phyloP scores from a whole-genome alignment of 2,888 invertebrate species.

The Athalia circularis region DNA sequence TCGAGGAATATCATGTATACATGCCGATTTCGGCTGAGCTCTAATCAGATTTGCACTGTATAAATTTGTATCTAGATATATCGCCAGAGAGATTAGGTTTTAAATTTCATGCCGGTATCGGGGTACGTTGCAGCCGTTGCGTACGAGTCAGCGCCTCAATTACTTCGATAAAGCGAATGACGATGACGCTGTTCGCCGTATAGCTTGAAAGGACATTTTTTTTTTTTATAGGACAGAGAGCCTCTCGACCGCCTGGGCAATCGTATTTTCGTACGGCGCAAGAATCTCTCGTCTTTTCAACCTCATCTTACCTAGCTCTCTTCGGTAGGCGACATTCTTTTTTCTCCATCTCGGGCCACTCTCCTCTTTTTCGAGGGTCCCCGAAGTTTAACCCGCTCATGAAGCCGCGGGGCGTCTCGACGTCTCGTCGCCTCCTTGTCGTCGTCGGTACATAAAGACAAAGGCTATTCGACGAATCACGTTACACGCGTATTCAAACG shows the following conservation, averaged over 20 bases:
- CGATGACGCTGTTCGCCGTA: background rate
- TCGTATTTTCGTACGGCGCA: background rate
- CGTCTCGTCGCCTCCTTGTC: background rate
- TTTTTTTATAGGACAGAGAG: background rate
- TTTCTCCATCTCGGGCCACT: background rate
- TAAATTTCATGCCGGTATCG: background rate
- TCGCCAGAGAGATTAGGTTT: background rate
- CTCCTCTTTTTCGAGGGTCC: background rate
- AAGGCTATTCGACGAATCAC: background rate
- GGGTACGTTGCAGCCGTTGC: background rate
- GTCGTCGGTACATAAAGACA: conserved; percentile 8
- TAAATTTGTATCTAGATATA: no score
- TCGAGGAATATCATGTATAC: no score
- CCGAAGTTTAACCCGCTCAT: conserved; percentile 18
- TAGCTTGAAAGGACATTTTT: background rate
- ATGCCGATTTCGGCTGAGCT: no score
- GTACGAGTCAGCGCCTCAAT: background rate
- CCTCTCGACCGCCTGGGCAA: conserved; percentile 11
- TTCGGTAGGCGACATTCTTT: no score
- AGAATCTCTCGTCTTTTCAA: conserved; percentile 5
- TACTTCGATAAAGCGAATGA: background rate
- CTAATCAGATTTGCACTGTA: no score
- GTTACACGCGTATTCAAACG: no score
- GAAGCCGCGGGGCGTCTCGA: background rate
- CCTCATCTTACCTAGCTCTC: background rate